Conservation (phyloP, 1,140 invertebrate species). For the Panagrolaimus sp. region DNA sequence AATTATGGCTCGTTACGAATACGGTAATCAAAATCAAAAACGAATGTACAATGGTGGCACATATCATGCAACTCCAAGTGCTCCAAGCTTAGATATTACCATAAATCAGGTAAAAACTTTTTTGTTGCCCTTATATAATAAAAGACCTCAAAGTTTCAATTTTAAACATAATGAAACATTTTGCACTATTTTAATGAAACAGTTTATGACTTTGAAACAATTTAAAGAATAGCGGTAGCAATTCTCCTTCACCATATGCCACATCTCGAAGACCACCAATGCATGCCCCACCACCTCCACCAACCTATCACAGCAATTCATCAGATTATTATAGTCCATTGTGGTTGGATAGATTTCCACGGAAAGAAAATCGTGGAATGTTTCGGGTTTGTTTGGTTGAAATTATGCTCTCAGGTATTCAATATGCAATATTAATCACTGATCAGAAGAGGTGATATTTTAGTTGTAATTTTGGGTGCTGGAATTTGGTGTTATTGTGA, state of each 20-base stretch:
- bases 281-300: conserved; percentile 20
- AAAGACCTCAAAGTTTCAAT: conserved; percentile 9
- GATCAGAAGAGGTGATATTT: conserved; percentile 18
- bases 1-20: no score
- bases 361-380: conserved; percentile 49
- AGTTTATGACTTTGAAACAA: neutral
- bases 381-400: conserved; percentile 47
- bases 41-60: conserved; percentile 32
- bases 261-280: conserved; percentile 13
- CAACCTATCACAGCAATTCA: conserved; percentile 10
- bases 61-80: conserved; percentile 34
- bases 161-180: no score
- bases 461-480: conserved; percentile 43
- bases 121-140: no score
- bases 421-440: conserved; percentile 22
- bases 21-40: neutral
- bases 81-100: conserved; percentile 43
- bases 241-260: conserved; percentile 4
- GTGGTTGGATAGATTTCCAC: conserved; percentile 47
- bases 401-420: conserved; percentile 30
- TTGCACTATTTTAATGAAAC: neutral
- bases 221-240: neutral
- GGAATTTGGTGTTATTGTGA: conserved; percentile 53
- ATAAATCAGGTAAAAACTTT: conserved; percentile 38
- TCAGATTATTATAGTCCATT: conserved; percentile 38